Base-by-base conservation (phyloP, 2,797 vertebrate genomes). In the Tragelaphus eurycerus region DNA sequence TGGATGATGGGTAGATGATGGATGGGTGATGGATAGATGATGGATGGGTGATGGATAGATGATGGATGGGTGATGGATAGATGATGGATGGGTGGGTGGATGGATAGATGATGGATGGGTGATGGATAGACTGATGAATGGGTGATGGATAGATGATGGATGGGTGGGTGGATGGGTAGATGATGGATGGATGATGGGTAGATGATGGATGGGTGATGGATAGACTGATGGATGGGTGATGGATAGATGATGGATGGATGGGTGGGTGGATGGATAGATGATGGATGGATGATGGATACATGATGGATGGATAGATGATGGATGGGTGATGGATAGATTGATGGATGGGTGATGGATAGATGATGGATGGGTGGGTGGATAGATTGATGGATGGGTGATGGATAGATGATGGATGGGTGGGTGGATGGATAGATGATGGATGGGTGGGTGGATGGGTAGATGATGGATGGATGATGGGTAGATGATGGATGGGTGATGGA, bases 11-110 rank as follows among this genome's bases (percentile, higher is more conserved):
- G n/a, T n/a, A n/a, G n/a, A n/a, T n/a, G n/a, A n/a, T 54, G n/a
- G 14, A 14, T 38, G 1, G 48, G 1, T 7, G 31, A 55, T 25
- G 11, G 17, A 25, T n/a, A 1, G 60, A 27, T 54, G 7, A 38
- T 54, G 2, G 27, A 19, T 54, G 54, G 6, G 2, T 19, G 52
- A 7, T 29, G 7, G 29, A 1, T n/a, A 0, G 6, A 7, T 13
- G 60, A 31, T 31, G 27, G 2, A 4, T 62, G 14, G 13, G 2
- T 59, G 52, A 7, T 19, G 3, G 46, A 15, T 17, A 0, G n/a
- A n/a, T n/a, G 34, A 3, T 34, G 34, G n/a, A n/a, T n/a, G n/a
- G n/a, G n/a, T n/a, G n/a, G n/a, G n/a, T n/a, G n/a, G 34, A 14
- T 19, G 3, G 46, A 15, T 17, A 0, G 27, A 29, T 60, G 55